Evolutionary conservation across 1,140 invertebrate genomes (phyloP).

Genomic region (Stegodyphus mimosarum): DNA sequence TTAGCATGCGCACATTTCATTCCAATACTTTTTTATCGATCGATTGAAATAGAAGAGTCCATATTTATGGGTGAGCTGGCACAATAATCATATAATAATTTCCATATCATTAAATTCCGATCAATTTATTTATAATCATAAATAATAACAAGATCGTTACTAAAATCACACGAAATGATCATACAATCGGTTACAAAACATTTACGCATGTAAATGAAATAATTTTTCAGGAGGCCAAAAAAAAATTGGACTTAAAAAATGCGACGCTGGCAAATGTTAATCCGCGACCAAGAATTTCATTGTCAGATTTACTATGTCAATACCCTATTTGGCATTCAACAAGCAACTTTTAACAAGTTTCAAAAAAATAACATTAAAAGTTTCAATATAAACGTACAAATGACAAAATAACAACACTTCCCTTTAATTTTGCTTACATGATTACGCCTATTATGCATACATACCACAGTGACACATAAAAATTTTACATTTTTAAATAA

Average conservation of each 20-base stretch:
- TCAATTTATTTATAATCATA: neutral
- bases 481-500: constrained; percentile 47
- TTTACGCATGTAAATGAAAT: neutral
- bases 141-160: no score
- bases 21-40: constrained; percentile 61
- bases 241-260: constrained; percentile 58
- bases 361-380: neutral
- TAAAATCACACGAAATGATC: no score
- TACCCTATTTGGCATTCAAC: constrained; percentile 57
- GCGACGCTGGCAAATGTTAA: constrained; percentile 60
- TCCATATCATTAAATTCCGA: constrained; percentile 25
- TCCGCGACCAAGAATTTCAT: constrained; percentile 48
- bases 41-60: constrained; percentile 59
- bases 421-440: constrained; percentile 37
- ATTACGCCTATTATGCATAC: constrained; percentile 60
- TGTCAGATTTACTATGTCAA: constrained; percentile 58
- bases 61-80: constrained; percentile 60
- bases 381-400: neutral
- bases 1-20: constrained; percentile 59
- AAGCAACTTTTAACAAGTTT: constrained; percentile 22
- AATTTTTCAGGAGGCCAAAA: neutral
- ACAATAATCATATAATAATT: constrained; percentile 55
- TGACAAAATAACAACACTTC: neutral
- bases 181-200: no score
- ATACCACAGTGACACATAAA: constrained; percentile 48